Percentiles rank a stretch among this genome's conserved stretches.
Conservation (phyloP, 2,113 vertebrate genomes). For the Ciconia maguari region DNA sequence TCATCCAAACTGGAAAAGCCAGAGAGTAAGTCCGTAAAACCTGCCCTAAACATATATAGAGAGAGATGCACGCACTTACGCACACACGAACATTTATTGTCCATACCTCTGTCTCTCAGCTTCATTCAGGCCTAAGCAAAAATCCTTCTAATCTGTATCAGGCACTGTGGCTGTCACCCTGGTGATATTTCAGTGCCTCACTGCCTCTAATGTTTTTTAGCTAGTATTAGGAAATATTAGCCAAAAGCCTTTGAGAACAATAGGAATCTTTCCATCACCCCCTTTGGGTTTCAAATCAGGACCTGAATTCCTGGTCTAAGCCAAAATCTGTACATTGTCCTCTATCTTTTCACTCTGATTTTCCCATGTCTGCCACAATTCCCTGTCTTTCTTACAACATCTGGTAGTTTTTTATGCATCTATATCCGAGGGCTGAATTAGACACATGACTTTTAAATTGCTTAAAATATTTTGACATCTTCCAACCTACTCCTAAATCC, state of each 20-base stretch:
- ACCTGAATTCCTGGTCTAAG: not conserved
- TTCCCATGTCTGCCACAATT: not conserved
- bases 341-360: not conserved
- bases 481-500: constrained; percentile 14
- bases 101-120: not conserved
- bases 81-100: not conserved
- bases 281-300: not conserved
- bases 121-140: not conserved
- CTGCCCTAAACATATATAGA: not conserved
- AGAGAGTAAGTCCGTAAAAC: not conserved
- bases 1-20: not conserved
- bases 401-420: not conserved
- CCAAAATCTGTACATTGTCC: not conserved
- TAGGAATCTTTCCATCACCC: not conserved
- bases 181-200: not conserved
- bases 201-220: not conserved
- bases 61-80: not conserved
- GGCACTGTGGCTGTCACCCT: not conserved
- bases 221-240: not conserved
- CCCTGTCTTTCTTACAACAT: not conserved
- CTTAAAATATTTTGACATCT: constrained; percentile 23
- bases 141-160: not conserved
- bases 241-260: constrained; percentile 8
- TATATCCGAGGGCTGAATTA: constrained; percentile 1
- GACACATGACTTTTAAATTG: not conserved